Evolutionary conservation across 1,140 invertebrate species (phyloP).

Genomic region (Calosoma granatense): DNA sequence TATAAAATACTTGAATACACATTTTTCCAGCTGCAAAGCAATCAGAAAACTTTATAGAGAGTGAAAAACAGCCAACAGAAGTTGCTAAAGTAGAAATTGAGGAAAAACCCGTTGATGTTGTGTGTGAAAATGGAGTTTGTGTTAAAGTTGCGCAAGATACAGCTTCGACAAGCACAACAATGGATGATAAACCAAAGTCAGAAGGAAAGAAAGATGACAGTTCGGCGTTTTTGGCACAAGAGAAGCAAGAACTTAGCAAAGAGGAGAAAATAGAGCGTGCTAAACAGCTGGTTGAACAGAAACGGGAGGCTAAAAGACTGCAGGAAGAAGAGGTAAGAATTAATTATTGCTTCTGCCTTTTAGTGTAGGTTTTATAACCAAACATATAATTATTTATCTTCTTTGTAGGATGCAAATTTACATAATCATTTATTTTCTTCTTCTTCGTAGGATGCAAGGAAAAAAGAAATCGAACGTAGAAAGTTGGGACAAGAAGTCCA

Average conservation of each 20-base stretch:
- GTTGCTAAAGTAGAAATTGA: constrained; percentile 12
- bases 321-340: constrained; percentile 51
- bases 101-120: constrained; percentile 13
- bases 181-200: constrained; percentile 20
- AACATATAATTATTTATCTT: too few relatives aligned
- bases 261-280: constrained; percentile 35
- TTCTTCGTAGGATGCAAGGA: constrained; percentile 44
- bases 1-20: too few relatives aligned
- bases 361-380: neutral
- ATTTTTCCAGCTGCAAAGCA: neutral
- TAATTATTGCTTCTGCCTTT: constrained; percentile 25
- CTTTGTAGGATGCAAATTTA: too few relatives aligned
- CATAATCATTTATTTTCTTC: too few relatives aligned
- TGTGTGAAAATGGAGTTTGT: constrained; percentile 25
- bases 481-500: constrained; percentile 58
- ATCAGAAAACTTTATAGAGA: constrained; percentile 10
- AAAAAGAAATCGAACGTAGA: constrained; percentile 60
- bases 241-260: constrained; percentile 13
- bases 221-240: constrained; percentile 20
- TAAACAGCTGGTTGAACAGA: constrained; percentile 47
- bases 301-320: constrained; percentile 43
- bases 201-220: constrained; percentile 25
- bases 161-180: neutral
- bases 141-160: constrained; percentile 11
- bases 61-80: constrained; percentile 11